These are phyloP conservation scores for Sebastes melanostomus DNA, from an alignment of 2,797 vertebrate species.

Conservation along the genomic window DNA sequence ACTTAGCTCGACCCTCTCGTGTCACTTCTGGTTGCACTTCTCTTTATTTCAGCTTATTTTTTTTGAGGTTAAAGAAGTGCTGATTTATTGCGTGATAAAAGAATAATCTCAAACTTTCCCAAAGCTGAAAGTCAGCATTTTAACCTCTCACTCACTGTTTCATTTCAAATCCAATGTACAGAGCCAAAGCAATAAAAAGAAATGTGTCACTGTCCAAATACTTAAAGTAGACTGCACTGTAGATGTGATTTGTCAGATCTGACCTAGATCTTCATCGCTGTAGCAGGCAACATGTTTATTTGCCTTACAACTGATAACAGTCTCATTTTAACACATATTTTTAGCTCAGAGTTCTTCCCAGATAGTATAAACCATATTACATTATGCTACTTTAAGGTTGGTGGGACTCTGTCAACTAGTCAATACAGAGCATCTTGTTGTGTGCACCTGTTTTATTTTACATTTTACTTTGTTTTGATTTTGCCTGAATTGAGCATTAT, in stretches of 20 bases:
- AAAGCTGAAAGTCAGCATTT: conserved; percentile 16
- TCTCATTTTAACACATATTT: background rate
- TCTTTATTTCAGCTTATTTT: background rate
- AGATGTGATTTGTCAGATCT: background rate
- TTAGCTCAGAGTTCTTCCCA: too few species aligned
- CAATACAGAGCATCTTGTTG: background rate
- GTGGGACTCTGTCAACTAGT: background rate
- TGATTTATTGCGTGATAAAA: background rate
- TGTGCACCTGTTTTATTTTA: background rate
- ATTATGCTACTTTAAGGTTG: background rate
- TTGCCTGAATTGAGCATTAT: background rate
- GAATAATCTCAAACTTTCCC: background rate
- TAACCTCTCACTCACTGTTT: background rate
- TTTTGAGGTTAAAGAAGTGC: background rate
- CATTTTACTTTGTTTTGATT: background rate
- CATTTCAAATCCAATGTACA: background rate
- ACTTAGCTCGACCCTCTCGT: too few species aligned
- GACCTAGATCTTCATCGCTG: background rate
- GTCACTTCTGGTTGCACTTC: too few species aligned
- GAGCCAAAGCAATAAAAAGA: background rate
- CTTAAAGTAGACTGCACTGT: background rate
- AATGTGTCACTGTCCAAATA: background rate
- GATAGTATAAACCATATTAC: background rate
- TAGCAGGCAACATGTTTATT: background rate
- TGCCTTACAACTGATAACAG: too few species aligned